Evolutionary conservation across 2,888 invertebrate genomes (phyloP).

Genomic region (Lasius platythorax): DNA sequence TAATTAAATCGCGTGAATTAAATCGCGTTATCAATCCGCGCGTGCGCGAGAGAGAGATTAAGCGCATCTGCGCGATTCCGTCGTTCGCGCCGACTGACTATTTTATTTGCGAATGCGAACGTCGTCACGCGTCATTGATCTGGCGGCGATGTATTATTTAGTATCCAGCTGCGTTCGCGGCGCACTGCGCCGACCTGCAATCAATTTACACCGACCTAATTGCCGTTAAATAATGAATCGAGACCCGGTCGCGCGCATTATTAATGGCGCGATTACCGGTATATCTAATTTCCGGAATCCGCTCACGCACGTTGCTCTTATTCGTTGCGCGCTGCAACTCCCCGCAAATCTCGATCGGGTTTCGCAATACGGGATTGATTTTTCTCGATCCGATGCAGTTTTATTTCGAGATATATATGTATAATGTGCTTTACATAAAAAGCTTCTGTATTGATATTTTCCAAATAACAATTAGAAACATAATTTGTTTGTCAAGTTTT

Average conservation of each 20-base stretch:
- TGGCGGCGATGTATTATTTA: constrained; percentile 69
- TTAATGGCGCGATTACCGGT: constrained; percentile 65
- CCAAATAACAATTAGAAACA: neutral
- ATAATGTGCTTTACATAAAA: neutral
- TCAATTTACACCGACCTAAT: constrained; percentile 72
- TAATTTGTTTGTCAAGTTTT: neutral
- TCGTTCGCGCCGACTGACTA: neutral
- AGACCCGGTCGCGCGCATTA: constrained; percentile 45
- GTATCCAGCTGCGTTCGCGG: constrained; percentile 63
- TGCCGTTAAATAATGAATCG: constrained; percentile 68
- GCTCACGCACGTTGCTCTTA: neutral
- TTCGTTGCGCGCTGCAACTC: neutral
- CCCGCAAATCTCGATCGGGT: neutral
- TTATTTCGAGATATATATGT: neutral
- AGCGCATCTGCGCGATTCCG: constrained; percentile 7
- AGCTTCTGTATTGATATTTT: neutral
- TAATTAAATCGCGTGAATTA: constrained; percentile 12
- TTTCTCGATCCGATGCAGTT: neutral
- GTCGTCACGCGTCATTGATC: constrained; percentile 74
- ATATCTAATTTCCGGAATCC: constrained; percentile 53
- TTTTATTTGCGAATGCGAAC: constrained; percentile 45
- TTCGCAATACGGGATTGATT: neutral
- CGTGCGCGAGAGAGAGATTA: neutral
- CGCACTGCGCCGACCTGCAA: constrained; percentile 47
- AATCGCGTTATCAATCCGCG: constrained; percentile 12